A percentile compares a stretch with the other conserved stretches of the same genome.
phyloP scores from a whole-genome alignment of 2,888 invertebrate genomes.

The Cantharis rustica region DNA sequence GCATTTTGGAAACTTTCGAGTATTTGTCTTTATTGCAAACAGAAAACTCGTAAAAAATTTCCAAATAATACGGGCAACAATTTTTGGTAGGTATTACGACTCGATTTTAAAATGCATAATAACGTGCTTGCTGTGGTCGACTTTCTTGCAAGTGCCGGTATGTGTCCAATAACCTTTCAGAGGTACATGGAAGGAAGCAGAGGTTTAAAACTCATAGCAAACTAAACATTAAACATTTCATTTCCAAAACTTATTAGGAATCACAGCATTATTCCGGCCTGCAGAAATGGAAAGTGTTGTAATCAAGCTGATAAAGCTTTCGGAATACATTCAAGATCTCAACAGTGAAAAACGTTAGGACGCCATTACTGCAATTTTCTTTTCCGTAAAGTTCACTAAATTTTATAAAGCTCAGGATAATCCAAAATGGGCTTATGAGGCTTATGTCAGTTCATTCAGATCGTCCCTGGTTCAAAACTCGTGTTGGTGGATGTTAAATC shows the following conservation, averaged over 20 bases:
- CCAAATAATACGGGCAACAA: neutral
- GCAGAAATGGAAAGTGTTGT: neutral
- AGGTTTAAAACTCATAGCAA: neutral
- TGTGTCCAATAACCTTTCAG: neutral
- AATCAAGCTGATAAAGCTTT: neutral
- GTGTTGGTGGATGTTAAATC: no score
- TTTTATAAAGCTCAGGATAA: no score
- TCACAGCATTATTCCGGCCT: neutral
- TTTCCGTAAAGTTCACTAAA: no score
- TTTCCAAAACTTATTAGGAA: neutral
- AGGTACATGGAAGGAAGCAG: neutral
- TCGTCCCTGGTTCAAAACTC: no score
- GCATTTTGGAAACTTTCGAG: constrained; percentile 40
- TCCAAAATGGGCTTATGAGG: no score
- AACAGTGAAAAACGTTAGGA: no score
- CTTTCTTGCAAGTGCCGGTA: neutral
- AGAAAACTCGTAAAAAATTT: constrained; percentile 14
- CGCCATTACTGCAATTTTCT: no score
- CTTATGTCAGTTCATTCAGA: no score
- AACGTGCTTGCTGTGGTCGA: neutral
- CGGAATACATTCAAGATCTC: neutral
- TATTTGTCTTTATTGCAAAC: constrained; percentile 33
- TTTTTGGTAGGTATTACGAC: neutral
- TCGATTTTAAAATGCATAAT: neutral
- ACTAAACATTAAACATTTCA: neutral